These are phyloP conservation scores for Ophion obscuratus DNA, from an alignment of 2,888 invertebrate species.

Conservation along the genomic window DNA sequence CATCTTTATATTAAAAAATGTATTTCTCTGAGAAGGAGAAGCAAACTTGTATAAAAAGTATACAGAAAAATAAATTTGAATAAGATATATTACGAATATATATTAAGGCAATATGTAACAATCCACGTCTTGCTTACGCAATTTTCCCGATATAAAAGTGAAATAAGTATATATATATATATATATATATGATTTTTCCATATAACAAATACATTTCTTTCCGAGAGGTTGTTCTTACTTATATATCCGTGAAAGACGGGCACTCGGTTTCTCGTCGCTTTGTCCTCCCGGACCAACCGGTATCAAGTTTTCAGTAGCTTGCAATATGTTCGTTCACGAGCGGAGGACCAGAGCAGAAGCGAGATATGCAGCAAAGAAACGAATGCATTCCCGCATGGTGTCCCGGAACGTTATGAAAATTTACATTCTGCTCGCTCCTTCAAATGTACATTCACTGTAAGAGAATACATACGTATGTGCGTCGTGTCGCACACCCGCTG, in stretches of 20 bases:
- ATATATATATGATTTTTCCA: background rate
- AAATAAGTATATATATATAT: background rate
- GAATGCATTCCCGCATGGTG: conserved; percentile 5
- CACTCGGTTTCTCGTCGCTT: conserved; percentile 34
- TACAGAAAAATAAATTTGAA: background rate
- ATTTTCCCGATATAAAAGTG: background rate
- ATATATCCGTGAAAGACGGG: conserved; percentile 16
- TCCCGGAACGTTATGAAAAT: conserved; percentile 25
- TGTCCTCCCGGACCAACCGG: conserved; percentile 12
- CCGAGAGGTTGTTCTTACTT: background rate
- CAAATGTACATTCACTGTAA: conserved; percentile 12
- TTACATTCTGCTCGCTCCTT: conserved; percentile 35
- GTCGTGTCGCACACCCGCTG: conserved; percentile 9
- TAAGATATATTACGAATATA: background rate
- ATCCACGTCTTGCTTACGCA: background rate
- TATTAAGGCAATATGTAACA: background rate
- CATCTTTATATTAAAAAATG: too few species aligned
- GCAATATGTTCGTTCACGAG: conserved; percentile 40
- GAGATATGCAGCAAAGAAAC: conserved; percentile 24
- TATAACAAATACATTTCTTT: background rate
- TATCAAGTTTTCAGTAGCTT: conserved; percentile 51
- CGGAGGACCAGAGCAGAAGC: background rate
- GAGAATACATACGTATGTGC: background rate
- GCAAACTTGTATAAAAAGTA: background rate
- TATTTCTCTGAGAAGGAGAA: too few species aligned